These are phyloP conservation scores for Liasis olivaceus DNA, from an alignment of 2,797 vertebrate genomes.

Conservation along the genomic window DNA sequence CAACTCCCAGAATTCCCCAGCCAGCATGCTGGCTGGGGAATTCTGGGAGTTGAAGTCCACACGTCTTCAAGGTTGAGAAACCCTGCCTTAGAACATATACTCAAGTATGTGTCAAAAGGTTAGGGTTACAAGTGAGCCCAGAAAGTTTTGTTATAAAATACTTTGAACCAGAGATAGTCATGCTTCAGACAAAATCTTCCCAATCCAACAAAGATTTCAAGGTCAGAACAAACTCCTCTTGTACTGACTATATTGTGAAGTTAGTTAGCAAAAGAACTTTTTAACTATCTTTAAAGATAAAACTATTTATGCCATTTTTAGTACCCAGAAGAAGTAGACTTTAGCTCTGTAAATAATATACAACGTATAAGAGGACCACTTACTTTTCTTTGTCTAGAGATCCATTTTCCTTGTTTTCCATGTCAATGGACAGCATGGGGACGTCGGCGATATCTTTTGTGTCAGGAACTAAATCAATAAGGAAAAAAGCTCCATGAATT, in stretches of 20 bases:
- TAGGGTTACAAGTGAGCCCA: not conserved
- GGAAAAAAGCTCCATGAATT: slow-evolving; percentile 57
- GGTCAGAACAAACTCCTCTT: not conserved
- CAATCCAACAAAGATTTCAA: not conserved
- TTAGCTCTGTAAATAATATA: slow-evolving; percentile 41
- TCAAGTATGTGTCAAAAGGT: not conserved
- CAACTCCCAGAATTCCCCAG: not conserved
- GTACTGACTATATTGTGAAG: not conserved
- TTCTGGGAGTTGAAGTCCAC: not conserved
- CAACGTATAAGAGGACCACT: slow-evolving; percentile 58
- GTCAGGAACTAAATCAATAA: slow-evolving; percentile 73
- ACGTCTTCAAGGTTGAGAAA: not conserved
- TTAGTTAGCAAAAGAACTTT: not conserved
- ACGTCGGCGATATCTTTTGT: slow-evolving; percentile 69
- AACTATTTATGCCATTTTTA: not conserved
- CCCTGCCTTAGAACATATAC: not conserved
- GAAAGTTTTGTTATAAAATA: not conserved
- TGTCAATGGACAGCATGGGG: slow-evolving; percentile 78
- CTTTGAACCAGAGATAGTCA: not conserved
- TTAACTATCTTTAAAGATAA: not conserved
- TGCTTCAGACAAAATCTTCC: not conserved
- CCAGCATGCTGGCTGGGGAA: not conserved
- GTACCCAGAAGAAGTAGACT: slow-evolving; percentile 43
- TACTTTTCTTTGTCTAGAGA: slow-evolving; percentile 94
- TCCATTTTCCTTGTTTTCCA: slow-evolving; percentile 97